These are phyloP conservation scores for Cyprinodon brontotheroides DNA, from an alignment of 2,113 vertebrate genomes.

Conservation along the genomic window DNA sequence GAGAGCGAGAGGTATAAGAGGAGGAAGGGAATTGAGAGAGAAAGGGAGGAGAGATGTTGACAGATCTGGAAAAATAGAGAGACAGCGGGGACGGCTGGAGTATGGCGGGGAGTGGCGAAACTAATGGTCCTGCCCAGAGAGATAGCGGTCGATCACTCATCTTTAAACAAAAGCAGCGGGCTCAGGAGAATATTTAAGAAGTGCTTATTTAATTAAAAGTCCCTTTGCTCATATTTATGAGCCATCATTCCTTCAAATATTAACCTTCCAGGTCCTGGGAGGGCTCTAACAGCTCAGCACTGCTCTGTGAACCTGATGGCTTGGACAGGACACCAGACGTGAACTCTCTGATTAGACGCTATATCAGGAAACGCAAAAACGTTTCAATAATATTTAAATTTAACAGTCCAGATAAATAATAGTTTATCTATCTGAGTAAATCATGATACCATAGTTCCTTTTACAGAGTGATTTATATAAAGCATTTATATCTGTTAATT, in stretches of 20 bases:
- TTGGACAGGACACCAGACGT: slow-evolving; percentile 64
- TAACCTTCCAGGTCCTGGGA: slow-evolving; percentile 84
- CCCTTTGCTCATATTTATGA: slow-evolving; percentile 98
- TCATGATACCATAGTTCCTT: too few relatives aligned
- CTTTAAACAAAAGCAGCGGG: slow-evolving; percentile 97
- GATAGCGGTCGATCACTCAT: slow-evolving; percentile 96
- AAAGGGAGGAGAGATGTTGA: slow-evolving; percentile 69
- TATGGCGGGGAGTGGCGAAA: slow-evolving; percentile 67
- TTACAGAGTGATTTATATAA: too few relatives aligned
- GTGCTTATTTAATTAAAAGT: slow-evolving; percentile 99
- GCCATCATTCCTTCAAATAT: slow-evolving; percentile 92
- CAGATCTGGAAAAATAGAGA: slow-evolving; percentile 66
- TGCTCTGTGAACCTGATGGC: slow-evolving; percentile 11
- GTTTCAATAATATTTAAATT: neutral
- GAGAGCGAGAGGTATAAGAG: slow-evolving; percentile 33
- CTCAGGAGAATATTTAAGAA: slow-evolving; percentile 97
- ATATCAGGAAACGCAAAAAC: neutral
- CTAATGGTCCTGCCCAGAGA: slow-evolving; percentile 81
- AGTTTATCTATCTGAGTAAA: too few relatives aligned
- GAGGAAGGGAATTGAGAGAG: slow-evolving; percentile 70
- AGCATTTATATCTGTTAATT: too few relatives aligned
- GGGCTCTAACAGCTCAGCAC: slow-evolving; percentile 39
- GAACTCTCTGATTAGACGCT: neutral
- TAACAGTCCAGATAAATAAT: too few relatives aligned
- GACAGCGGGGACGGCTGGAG: slow-evolving; percentile 48